Evolutionary conservation across 2,113 vertebrate species (phyloP).

Genomic region (Cavia aperea): DNA sequence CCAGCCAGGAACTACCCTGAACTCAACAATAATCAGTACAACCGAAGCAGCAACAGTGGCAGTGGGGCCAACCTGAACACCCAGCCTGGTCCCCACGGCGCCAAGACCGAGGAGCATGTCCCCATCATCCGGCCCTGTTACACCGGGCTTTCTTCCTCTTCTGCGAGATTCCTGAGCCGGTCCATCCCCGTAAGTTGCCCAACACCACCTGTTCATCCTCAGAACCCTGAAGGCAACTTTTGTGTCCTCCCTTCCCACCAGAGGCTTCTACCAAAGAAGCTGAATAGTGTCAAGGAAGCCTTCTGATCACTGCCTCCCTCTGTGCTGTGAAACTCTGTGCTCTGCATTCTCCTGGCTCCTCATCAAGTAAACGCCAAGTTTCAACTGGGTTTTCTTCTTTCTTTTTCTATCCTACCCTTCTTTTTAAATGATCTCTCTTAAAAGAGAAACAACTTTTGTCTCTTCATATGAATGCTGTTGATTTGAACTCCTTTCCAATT

Average conservation of each 20-base stretch:
- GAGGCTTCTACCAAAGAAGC: conserved; percentile 57
- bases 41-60: conserved; percentile 67
- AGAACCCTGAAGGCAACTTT: conserved; percentile 53
- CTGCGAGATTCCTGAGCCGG: conserved; percentile 86
- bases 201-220: conserved; percentile 53
- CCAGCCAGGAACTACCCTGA: conserved; percentile 78
- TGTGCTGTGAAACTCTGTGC: conserved; percentile 26
- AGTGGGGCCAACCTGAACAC: conserved; percentile 69
- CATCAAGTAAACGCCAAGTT: conserved; percentile 62
- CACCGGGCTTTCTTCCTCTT: conserved; percentile 79
- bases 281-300: conserved; percentile 50
- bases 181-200: conserved; percentile 94
- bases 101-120: conserved; percentile 74
- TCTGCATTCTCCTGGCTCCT: conserved; percentile 47
- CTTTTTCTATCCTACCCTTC: background rate
- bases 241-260: conserved; percentile 59
- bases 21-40: conserved; percentile 88
- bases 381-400: conserved; percentile 51
- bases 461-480: background rate
- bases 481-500: background rate
- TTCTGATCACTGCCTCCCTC: conserved; percentile 50
- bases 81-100: conserved; percentile 56
- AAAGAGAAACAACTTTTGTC: background rate
- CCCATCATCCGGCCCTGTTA: conserved; percentile 72
- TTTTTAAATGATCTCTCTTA: background rate